Conservation (phyloP, 2,113 vertebrate genomes). For the Eublepharis macularius region DNA sequence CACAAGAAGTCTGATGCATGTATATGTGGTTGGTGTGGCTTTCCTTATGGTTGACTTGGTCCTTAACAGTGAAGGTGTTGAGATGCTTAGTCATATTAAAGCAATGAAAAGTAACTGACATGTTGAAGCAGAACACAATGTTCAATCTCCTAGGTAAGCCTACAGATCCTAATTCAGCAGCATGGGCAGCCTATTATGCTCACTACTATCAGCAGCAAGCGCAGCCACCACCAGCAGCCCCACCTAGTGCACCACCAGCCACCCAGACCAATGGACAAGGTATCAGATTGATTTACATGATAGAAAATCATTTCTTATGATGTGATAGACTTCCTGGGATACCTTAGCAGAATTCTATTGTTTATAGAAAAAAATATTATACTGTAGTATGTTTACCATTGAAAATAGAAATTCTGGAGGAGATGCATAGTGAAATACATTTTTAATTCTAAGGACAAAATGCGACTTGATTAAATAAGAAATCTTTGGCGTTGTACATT, state of each 20-base stretch:
- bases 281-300: conserved; percentile 62
- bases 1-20: neutral
- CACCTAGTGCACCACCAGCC: conserved; percentile 86
- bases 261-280: conserved; percentile 95
- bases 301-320: neutral
- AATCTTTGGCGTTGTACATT: no score
- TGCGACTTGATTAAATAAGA: no score
- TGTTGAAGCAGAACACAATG: conserved; percentile 3
- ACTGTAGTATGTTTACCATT: neutral
- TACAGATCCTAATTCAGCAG: conserved; percentile 96
- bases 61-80: neutral
- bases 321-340: neutral
- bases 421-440: no score
- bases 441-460: no score
- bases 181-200: conserved; percentile 98
- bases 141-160: conserved; percentile 87
- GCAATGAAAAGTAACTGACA: neutral
- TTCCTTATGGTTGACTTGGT: neutral
- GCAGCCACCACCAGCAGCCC: conserved; percentile 89
- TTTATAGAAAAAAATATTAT: neutral
- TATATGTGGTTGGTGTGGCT: neutral
- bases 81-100: neutral
- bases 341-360: neutral
- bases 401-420: neutral
- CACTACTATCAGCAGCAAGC: conserved; percentile 98